These are phyloP conservation scores for Pangasius larnaudii DNA, from an alignment of 2,797 vertebrate genomes.

Conservation along the genomic window DNA sequence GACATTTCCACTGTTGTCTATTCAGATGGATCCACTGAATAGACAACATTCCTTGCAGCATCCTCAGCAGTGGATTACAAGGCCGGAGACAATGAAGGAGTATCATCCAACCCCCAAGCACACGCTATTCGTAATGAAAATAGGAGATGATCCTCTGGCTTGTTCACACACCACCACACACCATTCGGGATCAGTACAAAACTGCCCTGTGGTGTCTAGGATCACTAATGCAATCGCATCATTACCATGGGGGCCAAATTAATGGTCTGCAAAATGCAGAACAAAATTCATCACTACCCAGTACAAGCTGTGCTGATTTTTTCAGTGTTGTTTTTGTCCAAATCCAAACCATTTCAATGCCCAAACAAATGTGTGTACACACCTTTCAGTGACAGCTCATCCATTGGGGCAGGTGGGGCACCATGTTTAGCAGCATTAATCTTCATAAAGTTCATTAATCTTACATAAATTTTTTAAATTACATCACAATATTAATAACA, in stretches of 20 bases:
- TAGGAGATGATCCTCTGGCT: slow-evolving; percentile 37
- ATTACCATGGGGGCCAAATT: slow-evolving; percentile 29
- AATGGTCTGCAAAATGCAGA: slow-evolving; percentile 45
- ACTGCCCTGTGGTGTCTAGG: slow-evolving; percentile 40
- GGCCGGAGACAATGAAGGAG: slow-evolving; percentile 54
- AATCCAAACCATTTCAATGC: slow-evolving; percentile 11
- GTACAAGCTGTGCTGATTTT: slow-evolving; percentile 5
- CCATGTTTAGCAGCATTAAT: background rate
- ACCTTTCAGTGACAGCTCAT: background rate
- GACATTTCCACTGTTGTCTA: slow-evolving; percentile 38
- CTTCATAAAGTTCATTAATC: background rate
- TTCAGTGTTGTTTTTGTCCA: background rate
- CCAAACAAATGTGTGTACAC: background rate
- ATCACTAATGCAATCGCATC: slow-evolving; percentile 50
- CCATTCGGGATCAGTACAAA: slow-evolving; percentile 44
- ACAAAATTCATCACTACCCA: slow-evolving; percentile 27
- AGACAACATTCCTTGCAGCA: slow-evolving; percentile 45
- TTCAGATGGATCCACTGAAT: slow-evolving; percentile 44
- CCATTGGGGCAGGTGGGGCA: background rate
- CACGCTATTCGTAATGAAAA: slow-evolving; percentile 32
- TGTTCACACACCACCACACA: slow-evolving; percentile 38
- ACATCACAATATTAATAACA: background rate
- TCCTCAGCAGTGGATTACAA: slow-evolving; percentile 50
- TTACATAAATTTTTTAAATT: background rate
- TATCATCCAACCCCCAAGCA: slow-evolving; percentile 34